phyloP scores from a whole-genome alignment of 1,140 invertebrate species.

The Tetraneura akinire region DNA sequence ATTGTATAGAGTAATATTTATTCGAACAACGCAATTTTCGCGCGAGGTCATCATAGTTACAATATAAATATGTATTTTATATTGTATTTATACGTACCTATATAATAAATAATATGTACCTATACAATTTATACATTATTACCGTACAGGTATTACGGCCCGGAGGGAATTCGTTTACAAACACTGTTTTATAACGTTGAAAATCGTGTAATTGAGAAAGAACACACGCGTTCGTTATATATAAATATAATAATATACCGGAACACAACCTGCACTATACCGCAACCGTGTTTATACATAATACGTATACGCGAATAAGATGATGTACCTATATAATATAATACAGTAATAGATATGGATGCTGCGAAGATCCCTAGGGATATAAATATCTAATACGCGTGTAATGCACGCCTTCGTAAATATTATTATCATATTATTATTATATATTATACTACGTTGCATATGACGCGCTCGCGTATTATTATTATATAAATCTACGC shows the following conservation, averaged over 20 bases:
- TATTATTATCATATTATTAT: neutral
- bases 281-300: neutral
- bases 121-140: too few species aligned
- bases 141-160: neutral
- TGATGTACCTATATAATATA: neutral
- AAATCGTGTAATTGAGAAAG: neutral
- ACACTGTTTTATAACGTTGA: slow-evolving; percentile 1
- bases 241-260: too few species aligned
- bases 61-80: neutral
- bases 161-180: neutral
- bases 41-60: neutral
- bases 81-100: too few species aligned
- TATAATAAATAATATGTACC: too few species aligned
- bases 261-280: neutral
- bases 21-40: neutral
- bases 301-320: neutral
- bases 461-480: neutral
- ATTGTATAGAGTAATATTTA: too few species aligned
- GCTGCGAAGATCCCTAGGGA: neutral
- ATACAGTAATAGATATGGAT: too few species aligned
- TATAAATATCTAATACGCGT: neutral
- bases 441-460: neutral
- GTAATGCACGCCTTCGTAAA: neutral
- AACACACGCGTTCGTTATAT: too few species aligned
- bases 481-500: too few species aligned